These are phyloP conservation scores for Camponotus pennsylvanicus DNA, from an alignment of 1,140 invertebrate species.

Conservation along the genomic window DNA sequence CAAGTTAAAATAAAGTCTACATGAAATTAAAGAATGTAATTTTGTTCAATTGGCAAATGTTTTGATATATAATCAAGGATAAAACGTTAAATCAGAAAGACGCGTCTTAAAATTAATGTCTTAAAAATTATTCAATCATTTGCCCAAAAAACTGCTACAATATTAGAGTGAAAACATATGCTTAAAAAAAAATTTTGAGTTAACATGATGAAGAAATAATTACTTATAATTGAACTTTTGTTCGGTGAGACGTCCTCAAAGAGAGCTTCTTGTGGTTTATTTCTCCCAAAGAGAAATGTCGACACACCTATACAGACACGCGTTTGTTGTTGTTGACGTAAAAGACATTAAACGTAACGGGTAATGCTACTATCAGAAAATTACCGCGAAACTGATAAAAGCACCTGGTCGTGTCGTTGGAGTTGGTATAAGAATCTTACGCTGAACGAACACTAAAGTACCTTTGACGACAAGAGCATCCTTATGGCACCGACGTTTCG, in stretches of 20 bases:
- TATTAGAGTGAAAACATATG: background rate
- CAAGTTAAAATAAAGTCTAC: background rate
- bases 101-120: background rate
- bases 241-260: conserved; percentile 23
- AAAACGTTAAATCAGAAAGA: background rate
- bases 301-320: background rate
- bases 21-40: background rate
- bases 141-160: background rate
- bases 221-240: conserved; percentile 60
- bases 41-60: background rate
- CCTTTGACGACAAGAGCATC: conserved; percentile 47
- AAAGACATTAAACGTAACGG: conserved; percentile 44
- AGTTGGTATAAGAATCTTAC: conserved; percentile 46
- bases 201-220: conserved; percentile 45
- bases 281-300: conserved; percentile 29
- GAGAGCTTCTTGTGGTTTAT: conserved; percentile 5
- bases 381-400: conserved; percentile 58
- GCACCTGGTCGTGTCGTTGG: conserved; percentile 41
- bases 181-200: conserved; percentile 39
- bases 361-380: conserved; percentile 40
- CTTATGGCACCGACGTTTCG: conserved; percentile 6
- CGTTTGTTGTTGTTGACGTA: conserved; percentile 26
- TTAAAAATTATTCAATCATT: too few relatives aligned
- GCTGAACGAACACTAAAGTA: conserved; percentile 40
- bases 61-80: background rate